Percentiles rank a stretch among this genome's conserved stretches.
phyloP scores from a whole-genome alignment of 2,888 invertebrate genomes.

The Trachelus troglodyta region DNA sequence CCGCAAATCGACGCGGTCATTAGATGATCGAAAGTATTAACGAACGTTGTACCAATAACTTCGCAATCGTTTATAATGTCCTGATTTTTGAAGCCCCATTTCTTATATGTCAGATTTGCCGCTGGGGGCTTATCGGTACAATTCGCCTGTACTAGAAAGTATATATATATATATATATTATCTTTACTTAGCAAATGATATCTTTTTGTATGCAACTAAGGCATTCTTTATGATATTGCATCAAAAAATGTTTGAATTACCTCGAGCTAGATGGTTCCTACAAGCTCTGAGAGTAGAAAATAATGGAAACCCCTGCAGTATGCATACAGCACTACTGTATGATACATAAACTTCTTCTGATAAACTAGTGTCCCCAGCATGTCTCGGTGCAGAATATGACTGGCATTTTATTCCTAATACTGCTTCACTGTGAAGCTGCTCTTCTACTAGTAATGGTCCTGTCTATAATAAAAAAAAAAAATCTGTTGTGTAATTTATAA shows the following conservation, averaged over 20 bases:
- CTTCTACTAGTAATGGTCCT: slow-evolving; percentile 83
- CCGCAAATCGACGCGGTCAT: slow-evolving; percentile 82
- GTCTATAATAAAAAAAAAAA: slow-evolving; percentile 65
- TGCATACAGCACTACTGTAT: slow-evolving; percentile 78
- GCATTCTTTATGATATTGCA: not conserved
- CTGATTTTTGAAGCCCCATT: slow-evolving; percentile 87
- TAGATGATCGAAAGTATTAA: slow-evolving; percentile 88
- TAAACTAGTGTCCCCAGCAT: slow-evolving; percentile 59
- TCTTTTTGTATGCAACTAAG: not conserved
- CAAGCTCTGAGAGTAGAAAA: slow-evolving; percentile 84
- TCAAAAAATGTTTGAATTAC: slow-evolving; percentile 64
- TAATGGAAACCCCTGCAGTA: slow-evolving; percentile 80
- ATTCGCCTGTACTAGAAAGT: slow-evolving; percentile 75
- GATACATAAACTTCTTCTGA: slow-evolving; percentile 81
- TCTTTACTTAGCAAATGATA: not conserved
- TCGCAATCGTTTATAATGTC: slow-evolving; percentile 81
- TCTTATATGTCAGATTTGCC: slow-evolving; percentile 80
- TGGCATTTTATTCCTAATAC: slow-evolving; percentile 85
- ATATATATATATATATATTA: not conserved
- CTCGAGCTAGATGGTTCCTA: slow-evolving; percentile 83
- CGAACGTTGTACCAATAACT: slow-evolving; percentile 77
- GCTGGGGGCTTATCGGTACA: slow-evolving; percentile 72
- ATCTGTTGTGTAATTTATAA: slow-evolving; percentile 9
- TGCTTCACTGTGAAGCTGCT: slow-evolving; percentile 85
- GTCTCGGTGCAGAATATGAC: slow-evolving; percentile 70